Evolutionary conservation across 30 jellyfish, hydroid and myxozoan genomes (phyloP).

Genomic region (Cassiopea xamachana): DNA sequence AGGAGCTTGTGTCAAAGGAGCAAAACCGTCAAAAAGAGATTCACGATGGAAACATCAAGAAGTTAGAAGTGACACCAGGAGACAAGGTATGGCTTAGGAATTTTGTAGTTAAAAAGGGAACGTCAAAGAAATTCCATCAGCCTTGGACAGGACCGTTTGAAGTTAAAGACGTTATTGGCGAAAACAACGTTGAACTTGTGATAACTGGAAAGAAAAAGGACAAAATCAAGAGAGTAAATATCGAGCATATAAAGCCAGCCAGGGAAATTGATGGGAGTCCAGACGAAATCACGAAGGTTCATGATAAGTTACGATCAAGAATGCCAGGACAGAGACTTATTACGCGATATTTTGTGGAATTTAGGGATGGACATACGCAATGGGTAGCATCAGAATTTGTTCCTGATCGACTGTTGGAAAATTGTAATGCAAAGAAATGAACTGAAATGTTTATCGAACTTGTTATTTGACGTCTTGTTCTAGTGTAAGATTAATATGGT

Average conservation of each 20-base stretch:
- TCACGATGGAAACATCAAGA: too few species aligned
- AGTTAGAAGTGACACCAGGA: too few species aligned
- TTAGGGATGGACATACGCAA: neutral
- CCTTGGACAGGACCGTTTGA: slow-evolving; percentile 27
- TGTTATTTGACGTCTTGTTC: too few species aligned
- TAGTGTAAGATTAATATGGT: too few species aligned
- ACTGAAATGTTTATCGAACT: neutral
- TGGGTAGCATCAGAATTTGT: slow-evolving; percentile 56
- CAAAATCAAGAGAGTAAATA: neutral
- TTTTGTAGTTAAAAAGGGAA: too few species aligned
- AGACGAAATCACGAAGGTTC: neutral
- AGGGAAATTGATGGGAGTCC: slow-evolving; percentile 29
- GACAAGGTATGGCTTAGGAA: too few species aligned
- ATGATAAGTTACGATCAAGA: too few species aligned
- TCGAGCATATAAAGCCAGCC: slow-evolving; percentile 51
- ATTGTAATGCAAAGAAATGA: slow-evolving; percentile 30
- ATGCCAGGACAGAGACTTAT: neutral
- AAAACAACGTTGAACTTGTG: slow-evolving; percentile 11
- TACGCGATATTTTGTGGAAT: slow-evolving; percentile 22
- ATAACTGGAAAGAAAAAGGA: too few species aligned
- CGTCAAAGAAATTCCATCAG: too few species aligned
- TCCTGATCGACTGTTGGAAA: slow-evolving; percentile 41
- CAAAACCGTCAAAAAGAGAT: too few species aligned
- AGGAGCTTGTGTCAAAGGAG: too few species aligned
- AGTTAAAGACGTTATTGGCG: slow-evolving; percentile 23